phyloP scores from a whole-genome alignment of 1,140 invertebrate genomes.

The Trypoxylus dichotomus region DNA sequence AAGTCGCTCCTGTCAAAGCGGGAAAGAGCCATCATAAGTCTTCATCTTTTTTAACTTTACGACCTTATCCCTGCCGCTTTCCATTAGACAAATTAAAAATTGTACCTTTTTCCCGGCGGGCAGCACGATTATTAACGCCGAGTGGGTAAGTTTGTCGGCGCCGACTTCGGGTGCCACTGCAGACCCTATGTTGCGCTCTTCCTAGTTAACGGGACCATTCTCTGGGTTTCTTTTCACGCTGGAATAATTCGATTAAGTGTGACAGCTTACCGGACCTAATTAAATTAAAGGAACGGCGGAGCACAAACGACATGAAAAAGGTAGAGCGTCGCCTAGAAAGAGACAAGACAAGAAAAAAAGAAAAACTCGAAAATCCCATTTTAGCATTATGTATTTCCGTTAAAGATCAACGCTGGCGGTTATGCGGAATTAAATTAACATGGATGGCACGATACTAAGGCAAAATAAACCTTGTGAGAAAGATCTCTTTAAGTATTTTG shows the following conservation, averaged over 20 bases:
- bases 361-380: background rate
- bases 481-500: background rate
- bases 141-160: background rate
- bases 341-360: background rate
- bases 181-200: background rate
- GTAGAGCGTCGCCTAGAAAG: background rate
- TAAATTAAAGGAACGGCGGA: background rate
- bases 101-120: background rate
- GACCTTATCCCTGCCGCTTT: background rate
- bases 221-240: background rate
- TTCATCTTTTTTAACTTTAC: background rate
- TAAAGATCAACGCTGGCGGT: background rate
- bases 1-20: background rate
- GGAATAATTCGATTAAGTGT: slow-evolving; percentile 3
- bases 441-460: background rate
- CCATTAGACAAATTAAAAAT: slow-evolving; percentile 4
- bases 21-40: background rate
- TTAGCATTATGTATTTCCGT: background rate
- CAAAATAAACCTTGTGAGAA: background rate
- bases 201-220: slow-evolving; percentile 1
- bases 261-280: background rate
- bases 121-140: background rate
- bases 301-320: slow-evolving; percentile 6
- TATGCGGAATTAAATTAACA: background rate
- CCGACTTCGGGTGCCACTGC: background rate